Evolutionary conservation across 2,888 invertebrate genomes (phyloP).

Genomic region (Molorchus minor): DNA sequence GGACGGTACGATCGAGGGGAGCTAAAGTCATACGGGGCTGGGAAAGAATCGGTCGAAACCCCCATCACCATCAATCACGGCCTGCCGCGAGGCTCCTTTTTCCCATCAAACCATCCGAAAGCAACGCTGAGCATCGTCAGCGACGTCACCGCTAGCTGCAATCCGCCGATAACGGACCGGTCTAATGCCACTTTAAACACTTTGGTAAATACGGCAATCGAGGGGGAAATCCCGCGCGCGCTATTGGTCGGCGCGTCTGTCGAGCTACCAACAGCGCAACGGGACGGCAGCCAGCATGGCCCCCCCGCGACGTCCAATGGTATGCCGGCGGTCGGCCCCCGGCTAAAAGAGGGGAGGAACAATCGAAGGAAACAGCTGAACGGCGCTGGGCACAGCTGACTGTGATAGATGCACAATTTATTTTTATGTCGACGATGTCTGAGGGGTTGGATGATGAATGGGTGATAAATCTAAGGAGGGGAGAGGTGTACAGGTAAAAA

Average conservation of each 20-base stretch:
- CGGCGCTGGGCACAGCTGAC: slow-evolving; percentile 11
- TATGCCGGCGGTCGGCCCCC: not conserved
- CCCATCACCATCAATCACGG: slow-evolving; percentile 5
- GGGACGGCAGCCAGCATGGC: slow-evolving; percentile 7
- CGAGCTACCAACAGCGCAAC: slow-evolving; percentile 8
- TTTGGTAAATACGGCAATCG: slow-evolving; percentile 9
- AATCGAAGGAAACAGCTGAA: slow-evolving; percentile 22
- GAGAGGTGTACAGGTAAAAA: not conserved
- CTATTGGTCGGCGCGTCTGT: slow-evolving; percentile 13
- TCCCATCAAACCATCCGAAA: slow-evolving; percentile 26
- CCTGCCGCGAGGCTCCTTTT: not conserved
- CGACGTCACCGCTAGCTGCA: slow-evolving; percentile 29
- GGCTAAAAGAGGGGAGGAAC: slow-evolving; percentile 3
- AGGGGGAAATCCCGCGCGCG: not conserved
- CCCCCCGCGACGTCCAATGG: slow-evolving; percentile 13
- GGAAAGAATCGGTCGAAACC: too few relatives aligned
- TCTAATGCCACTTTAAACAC: slow-evolving; percentile 29
- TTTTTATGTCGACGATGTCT: slow-evolving; percentile 7
- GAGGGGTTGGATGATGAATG: slow-evolving; percentile 9
- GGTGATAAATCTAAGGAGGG: not conserved
- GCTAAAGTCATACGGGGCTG: too few relatives aligned
- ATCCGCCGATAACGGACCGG: slow-evolving; percentile 33
- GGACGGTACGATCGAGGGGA: not conserved
- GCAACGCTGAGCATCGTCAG: slow-evolving; percentile 19
- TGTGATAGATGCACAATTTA: too few relatives aligned